Base-by-base conservation (phyloP, 1,140 invertebrate genomes). In the Mactra quadrangularis region DNA sequence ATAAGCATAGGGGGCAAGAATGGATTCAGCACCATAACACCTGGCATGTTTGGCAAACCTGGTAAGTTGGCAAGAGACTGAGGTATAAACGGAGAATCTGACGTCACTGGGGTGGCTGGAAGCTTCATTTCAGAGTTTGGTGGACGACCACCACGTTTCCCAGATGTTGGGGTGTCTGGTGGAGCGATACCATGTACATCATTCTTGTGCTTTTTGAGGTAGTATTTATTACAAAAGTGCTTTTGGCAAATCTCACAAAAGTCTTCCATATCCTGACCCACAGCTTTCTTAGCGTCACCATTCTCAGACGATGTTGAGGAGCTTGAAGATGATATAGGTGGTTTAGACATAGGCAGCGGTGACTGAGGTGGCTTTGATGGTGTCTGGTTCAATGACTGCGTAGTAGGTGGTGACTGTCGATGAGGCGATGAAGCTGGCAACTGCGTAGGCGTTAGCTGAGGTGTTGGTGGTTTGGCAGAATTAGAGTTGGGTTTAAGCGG, bases 201-300 rank as follows among this genome's bases (percentile, higher is more conserved):
- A 84, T 94, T 93, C 89, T 95, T 94, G 87, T 95, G 95, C 45
- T 94, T 94, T 83, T 94, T 93, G 79, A 95, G 90, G 88, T 94
- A 94, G 88, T 95, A 94, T 87, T 94, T 94, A 86, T 93, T 93
- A 77, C 92, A 93, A 83, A 93, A 93, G 81, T 92, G 91, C 82
- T 93, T 92, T 85, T 92, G 92, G 85, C 93, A 93, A 52, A 93
- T 89, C 84, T 93, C 92, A 87, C 93, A 93, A 72, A 91, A 93
- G 81, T 92, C 91, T 76, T 93, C 92, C 88, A 91, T 90, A 74
- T 91, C 89, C 45, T 83, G 84, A 57, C 72, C 76, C 9, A 86
- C 75, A 52, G 81, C 31, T 50, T 81, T 87, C 13, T 68, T 83
- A 55, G 53, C 72, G 19, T 52, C 72, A 7, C 66, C 70, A 27